These are phyloP conservation scores for Lycophotia porphyrea DNA, from an alignment of 2,888 invertebrate species.

Conservation along the genomic window DNA sequence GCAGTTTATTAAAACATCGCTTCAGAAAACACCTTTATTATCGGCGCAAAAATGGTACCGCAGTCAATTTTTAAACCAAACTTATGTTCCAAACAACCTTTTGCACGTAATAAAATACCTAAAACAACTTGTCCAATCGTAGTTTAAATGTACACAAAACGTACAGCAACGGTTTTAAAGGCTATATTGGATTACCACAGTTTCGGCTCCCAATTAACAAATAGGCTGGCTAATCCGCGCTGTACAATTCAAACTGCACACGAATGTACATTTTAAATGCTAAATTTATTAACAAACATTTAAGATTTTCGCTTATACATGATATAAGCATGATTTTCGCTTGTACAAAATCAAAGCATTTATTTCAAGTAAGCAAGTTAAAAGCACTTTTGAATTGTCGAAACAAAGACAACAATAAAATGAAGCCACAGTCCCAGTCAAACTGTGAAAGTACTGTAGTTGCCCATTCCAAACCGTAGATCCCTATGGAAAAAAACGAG, in stretches of 20 bases:
- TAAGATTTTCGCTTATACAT: background rate
- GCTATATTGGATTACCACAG: constrained; percentile 59
- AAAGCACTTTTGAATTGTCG: too few species aligned
- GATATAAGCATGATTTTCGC: too few species aligned
- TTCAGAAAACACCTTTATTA: too few species aligned
- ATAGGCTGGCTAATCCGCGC: constrained; percentile 52
- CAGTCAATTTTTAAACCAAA: constrained; percentile 7
- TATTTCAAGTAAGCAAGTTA: too few species aligned
- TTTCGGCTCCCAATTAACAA: constrained; percentile 61
- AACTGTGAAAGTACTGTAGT: too few species aligned
- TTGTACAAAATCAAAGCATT: too few species aligned
- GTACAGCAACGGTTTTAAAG: constrained; percentile 41
- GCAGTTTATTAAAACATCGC: too few species aligned
- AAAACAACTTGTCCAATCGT: constrained; percentile 30
- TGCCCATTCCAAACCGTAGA: too few species aligned
- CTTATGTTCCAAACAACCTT: background rate
- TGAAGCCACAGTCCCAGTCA: too few species aligned
- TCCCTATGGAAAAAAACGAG: too few species aligned
- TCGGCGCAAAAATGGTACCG: background rate
- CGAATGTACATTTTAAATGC: constrained; percentile 44
- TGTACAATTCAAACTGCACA: constrained; percentile 41
- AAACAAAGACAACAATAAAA: too few species aligned
- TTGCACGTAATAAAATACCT: constrained; percentile 20
- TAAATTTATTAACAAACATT: background rate
- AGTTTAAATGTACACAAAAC: constrained; percentile 41